Conservation (phyloP, 2,113 vertebrate species). For the Nesoenas mayeri region DNA sequence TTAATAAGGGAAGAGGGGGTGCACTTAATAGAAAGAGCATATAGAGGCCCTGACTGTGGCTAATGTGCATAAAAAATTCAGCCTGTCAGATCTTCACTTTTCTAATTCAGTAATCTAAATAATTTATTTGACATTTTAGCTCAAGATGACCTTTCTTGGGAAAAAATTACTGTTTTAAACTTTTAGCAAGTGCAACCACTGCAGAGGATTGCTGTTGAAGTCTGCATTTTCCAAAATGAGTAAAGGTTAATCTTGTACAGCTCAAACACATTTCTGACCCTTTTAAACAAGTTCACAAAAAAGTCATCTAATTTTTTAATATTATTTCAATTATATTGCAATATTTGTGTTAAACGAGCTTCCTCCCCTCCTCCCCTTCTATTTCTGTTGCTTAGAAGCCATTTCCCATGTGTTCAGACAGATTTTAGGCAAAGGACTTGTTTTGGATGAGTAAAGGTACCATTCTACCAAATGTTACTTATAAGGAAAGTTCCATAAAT, state of each 20-base stretch:
- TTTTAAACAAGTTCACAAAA: constrained; percentile 76
- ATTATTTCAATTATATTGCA: constrained; percentile 78
- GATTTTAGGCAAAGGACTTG: constrained; percentile 40
- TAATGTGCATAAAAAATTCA: constrained; percentile 90
- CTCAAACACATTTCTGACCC: constrained; percentile 79
- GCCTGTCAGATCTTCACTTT: constrained; percentile 87
- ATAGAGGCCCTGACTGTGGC: constrained; percentile 80
- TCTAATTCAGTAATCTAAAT: constrained; percentile 91
- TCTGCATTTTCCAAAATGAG: constrained; percentile 77
- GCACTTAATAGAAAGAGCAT: constrained; percentile 78
- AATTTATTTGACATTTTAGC: constrained; percentile 91
- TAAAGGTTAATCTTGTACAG: constrained; percentile 81
- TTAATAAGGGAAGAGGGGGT: constrained; percentile 77
- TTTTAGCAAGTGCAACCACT: constrained; percentile 85
- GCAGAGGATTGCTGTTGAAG: constrained; percentile 76
- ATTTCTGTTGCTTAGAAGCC: constrained; percentile 1
- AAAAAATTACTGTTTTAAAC: constrained; percentile 90
- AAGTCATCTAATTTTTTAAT: constrained; percentile 77
- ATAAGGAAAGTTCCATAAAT: constrained; percentile 41
- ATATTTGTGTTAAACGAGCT: constrained; percentile 72
- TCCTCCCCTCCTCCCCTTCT: background rate
- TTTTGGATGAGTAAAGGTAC: constrained; percentile 40
- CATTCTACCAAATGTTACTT: constrained; percentile 16
- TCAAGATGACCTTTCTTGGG: constrained; percentile 87
- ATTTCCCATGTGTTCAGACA: background rate